These are phyloP conservation scores for Nomada lathburiana DNA, from an alignment of 2,888 invertebrate genomes.

Conservation along the genomic window DNA sequence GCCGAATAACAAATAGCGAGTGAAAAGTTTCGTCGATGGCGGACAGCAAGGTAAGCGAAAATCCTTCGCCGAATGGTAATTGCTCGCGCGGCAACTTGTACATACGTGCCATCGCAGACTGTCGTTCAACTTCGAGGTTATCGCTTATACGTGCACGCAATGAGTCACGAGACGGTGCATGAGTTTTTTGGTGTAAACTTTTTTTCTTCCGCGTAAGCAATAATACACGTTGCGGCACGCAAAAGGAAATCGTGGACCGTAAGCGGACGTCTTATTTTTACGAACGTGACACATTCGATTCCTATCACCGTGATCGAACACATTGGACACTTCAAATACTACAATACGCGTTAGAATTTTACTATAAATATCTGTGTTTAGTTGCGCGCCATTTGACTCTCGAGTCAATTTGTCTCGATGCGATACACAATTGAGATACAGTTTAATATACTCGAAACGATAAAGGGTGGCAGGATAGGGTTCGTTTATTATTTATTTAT, in stretches of 20 bases:
- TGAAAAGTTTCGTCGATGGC: constrained; percentile 22
- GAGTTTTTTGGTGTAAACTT: constrained; percentile 10
- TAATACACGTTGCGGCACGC: constrained; percentile 2
- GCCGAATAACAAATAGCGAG: constrained; percentile 46
- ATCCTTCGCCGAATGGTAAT: constrained; percentile 51
- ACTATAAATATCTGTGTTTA: no score
- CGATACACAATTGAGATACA: no score
- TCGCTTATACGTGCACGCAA: constrained; percentile 3
- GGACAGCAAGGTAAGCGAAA: constrained; percentile 40
- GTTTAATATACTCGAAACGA: not conserved
- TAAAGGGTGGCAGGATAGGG: not conserved
- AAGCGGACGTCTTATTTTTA: not conserved
- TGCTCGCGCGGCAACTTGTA: not conserved
- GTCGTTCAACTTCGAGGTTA: constrained; percentile 36
- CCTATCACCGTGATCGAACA: constrained; percentile 10
- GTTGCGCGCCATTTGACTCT: no score
- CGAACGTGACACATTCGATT: not conserved
- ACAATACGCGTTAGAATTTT: no score
- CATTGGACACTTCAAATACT: not conserved
- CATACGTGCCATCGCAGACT: not conserved
- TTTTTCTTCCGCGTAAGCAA: not conserved
- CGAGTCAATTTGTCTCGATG: no score
- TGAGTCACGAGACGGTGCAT: not conserved
- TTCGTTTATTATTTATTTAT: not conserved
- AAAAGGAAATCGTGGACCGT: constrained; percentile 6